These are phyloP conservation scores for Halocaridina rubra DNA, from an alignment of 2,888 invertebrate species.

Conservation along the genomic window DNA sequence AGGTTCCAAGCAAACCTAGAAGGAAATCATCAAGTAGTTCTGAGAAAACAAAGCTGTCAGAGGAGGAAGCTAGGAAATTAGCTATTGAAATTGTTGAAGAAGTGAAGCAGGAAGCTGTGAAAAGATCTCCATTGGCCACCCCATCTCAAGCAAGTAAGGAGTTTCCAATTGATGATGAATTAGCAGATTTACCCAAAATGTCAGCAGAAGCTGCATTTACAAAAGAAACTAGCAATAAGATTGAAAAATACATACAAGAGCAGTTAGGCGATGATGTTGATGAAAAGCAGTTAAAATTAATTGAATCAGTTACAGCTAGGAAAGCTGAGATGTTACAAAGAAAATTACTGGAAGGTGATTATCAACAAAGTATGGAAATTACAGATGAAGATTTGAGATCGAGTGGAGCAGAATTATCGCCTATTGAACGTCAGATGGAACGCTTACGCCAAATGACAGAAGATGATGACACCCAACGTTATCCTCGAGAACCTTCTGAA, in stretches of 20 bases:
- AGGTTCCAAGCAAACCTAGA: not conserved
- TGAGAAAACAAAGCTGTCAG: conserved; percentile 39
- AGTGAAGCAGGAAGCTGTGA: conserved; percentile 60
- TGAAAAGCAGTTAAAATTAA: conserved; percentile 46
- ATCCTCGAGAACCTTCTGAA: conserved; percentile 58
- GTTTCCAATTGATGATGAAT: conserved; percentile 13
- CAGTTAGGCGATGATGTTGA: conserved; percentile 49
- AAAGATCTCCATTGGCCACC: conserved; percentile 46
- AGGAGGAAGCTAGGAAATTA: conserved; percentile 60
- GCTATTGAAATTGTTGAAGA: conserved; percentile 63
- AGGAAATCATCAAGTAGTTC: not conserved
- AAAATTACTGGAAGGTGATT: conserved; percentile 33
- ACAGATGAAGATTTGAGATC: conserved; percentile 63
- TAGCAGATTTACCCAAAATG: conserved; percentile 9
- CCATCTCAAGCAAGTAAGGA: conserved; percentile 27
- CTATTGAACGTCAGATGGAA: conserved; percentile 63
- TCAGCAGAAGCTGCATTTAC: conserved; percentile 60
- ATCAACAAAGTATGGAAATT: conserved; percentile 62
- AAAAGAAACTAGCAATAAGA: conserved; percentile 59
- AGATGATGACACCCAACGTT: conserved; percentile 57
- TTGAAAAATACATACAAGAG: conserved; percentile 62
- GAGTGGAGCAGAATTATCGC: conserved; percentile 61
- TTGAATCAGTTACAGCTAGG: conserved; percentile 60
- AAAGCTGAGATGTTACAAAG: conserved; percentile 60
- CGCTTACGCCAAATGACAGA: conserved; percentile 63